Conservation (phyloP, 2,113 vertebrate species). For the Muntiacus reevesi region DNA sequence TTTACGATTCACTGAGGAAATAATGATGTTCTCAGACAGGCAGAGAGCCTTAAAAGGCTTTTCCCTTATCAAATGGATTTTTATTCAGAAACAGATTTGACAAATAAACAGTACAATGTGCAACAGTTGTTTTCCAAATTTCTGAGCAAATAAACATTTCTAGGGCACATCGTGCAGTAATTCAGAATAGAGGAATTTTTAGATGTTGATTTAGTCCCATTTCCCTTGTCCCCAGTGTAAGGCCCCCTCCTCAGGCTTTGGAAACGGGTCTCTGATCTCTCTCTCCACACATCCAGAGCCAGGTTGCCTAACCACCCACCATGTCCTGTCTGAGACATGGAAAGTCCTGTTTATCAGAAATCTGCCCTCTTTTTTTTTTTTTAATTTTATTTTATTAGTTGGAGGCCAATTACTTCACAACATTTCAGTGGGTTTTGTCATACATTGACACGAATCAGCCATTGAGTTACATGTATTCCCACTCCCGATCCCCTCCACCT, state of each 20-base stretch:
- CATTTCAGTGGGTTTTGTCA: too few species aligned
- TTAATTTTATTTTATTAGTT: too few species aligned
- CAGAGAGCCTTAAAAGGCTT: accelerated
- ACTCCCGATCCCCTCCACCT: too few species aligned
- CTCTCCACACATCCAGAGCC: background rate
- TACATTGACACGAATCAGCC: too few species aligned
- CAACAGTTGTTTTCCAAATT: background rate
- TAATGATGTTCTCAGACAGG: background rate
- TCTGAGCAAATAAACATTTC: background rate
- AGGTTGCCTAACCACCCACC: accelerated
- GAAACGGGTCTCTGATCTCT: background rate
- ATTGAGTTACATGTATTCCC: too few species aligned
- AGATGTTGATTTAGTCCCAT: accelerated
- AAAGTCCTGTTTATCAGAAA: background rate
- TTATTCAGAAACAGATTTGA: background rate
- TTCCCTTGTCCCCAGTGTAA: accelerated
- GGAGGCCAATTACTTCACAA: too few species aligned
- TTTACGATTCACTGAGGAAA: background rate
- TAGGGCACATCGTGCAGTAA: accelerated
- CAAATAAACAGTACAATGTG: background rate
- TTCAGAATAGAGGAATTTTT: accelerated
- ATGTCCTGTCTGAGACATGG: accelerated
- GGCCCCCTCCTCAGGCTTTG: accelerated
- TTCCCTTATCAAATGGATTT: background rate
- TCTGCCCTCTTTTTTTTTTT: background rate